phyloP scores from a whole-genome alignment of 2,113 vertebrate genomes.

The Siphamia tubifer region DNA sequence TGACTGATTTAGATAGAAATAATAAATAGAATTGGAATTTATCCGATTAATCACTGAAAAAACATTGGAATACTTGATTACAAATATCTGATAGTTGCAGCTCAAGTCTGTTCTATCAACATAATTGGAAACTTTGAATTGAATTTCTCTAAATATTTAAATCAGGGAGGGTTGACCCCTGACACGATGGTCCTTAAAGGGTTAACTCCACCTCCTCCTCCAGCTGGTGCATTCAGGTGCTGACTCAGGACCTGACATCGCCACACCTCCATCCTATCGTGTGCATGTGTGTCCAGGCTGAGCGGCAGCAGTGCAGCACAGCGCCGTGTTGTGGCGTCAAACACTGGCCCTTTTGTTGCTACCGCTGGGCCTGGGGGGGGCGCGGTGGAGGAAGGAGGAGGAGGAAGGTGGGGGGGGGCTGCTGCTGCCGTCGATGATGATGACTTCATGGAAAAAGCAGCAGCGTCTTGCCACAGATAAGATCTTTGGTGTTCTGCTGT shows the following conservation, averaged over 20 bases:
- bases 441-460: slow-evolving; percentile 84
- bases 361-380: slow-evolving; percentile 40
- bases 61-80: too few relatives aligned
- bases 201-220: not conserved
- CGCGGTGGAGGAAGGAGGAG: too few relatives aligned
- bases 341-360: slow-evolving; percentile 73
- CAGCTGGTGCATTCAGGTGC: not conserved
- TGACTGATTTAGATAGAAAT: too few relatives aligned
- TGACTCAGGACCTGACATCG: slow-evolving; percentile 9
- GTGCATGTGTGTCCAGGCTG: slow-evolving; percentile 70
- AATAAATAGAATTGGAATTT: too few relatives aligned
- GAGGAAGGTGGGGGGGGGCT: too few relatives aligned
- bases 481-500: slow-evolving; percentile 73
- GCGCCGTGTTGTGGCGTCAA: slow-evolving; percentile 60
- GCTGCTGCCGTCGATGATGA: too few relatives aligned
- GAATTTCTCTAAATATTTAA: too few relatives aligned
- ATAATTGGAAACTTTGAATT: too few relatives aligned
- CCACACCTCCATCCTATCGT: slow-evolving; percentile 62
- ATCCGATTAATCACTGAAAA: too few relatives aligned
- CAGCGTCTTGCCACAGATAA: slow-evolving; percentile 77
- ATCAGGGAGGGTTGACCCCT: too few relatives aligned
- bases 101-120: too few relatives aligned
- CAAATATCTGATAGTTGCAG: too few relatives aligned
- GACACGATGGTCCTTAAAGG: not conserved
- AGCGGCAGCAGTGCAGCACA: slow-evolving; percentile 45